These are phyloP conservation scores for Eremophila alpestris DNA, from an alignment of 2,797 vertebrate genomes.

Conservation along the genomic window DNA sequence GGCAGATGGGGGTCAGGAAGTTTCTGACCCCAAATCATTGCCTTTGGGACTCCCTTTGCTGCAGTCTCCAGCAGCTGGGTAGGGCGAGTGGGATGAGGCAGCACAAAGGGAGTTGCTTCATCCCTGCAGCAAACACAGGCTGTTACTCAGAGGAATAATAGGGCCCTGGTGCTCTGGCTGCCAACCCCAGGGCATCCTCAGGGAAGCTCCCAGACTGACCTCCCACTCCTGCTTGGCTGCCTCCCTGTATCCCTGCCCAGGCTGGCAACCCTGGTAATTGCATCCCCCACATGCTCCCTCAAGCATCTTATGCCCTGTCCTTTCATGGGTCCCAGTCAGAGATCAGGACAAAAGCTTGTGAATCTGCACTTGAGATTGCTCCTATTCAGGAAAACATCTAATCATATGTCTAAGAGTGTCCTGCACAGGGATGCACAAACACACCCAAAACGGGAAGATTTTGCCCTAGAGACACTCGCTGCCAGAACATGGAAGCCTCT, in stretches of 20 bases:
- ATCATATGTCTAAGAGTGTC: not conserved
- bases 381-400: not conserved
- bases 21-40: not conserved
- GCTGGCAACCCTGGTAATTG: not conserved
- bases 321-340: not conserved
- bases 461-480: not conserved
- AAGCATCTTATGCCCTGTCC: not conserved
- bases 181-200: not conserved
- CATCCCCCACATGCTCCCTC: fast-evolving
- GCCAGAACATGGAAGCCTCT: not conserved
- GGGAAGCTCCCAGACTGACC: not conserved
- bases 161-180: not conserved
- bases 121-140: fast-evolving
- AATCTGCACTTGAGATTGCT: not conserved
- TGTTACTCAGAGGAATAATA: not conserved
- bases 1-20: not conserved
- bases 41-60: not conserved
- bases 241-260: fast-evolving
- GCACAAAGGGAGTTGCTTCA: not conserved
- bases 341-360: not conserved
- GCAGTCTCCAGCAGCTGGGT: not conserved
- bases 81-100: fast-evolving
- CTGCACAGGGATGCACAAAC: not conserved
- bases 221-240: not conserved
- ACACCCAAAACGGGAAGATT: fast-evolving